Conservation (phyloP, 2,888 invertebrate species). For the Eretmocerus hayati region DNA sequence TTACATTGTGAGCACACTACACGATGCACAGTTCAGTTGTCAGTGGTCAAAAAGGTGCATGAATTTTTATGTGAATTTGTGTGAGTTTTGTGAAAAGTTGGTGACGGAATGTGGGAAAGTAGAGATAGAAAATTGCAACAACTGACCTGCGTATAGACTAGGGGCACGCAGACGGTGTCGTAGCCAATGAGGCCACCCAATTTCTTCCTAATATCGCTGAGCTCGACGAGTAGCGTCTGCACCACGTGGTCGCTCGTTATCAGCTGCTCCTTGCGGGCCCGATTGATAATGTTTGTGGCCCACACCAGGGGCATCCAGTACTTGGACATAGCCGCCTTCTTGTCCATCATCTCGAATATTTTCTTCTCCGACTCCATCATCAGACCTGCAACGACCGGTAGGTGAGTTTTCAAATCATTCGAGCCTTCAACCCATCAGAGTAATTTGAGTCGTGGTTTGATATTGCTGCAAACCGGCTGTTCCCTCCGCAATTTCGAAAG, state of each 20-base stretch:
- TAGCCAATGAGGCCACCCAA: slow-evolving; percentile 82
- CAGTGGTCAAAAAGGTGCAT: no score
- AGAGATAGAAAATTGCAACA: background rate
- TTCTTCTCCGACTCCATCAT: slow-evolving; percentile 89
- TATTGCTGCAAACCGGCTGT: no score
- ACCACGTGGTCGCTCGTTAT: slow-evolving; percentile 88
- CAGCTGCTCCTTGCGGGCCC: slow-evolving; percentile 76
- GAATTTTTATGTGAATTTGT: no score
- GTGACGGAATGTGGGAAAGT: background rate
- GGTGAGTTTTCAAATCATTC: background rate
- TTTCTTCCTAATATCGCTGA: slow-evolving; percentile 80
- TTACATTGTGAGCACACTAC: no score
- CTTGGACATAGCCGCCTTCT: slow-evolving; percentile 82
- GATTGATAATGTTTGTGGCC: slow-evolving; percentile 86
- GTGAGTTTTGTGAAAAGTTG: no score
- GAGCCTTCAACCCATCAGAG: no score
- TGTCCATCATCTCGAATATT: slow-evolving; percentile 84
- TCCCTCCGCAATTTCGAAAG: no score
- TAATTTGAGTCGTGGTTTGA: no score
- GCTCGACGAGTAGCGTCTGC: slow-evolving; percentile 79
- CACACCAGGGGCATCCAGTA: slow-evolving; percentile 93
- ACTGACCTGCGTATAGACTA: slow-evolving; percentile 82
- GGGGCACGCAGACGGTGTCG: slow-evolving; percentile 85
- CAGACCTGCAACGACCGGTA: slow-evolving; percentile 54
- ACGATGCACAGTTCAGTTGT: no score